These are phyloP conservation scores for Stenodema calcarata DNA, from an alignment of 2,888 invertebrate species.

Conservation along the genomic window DNA sequence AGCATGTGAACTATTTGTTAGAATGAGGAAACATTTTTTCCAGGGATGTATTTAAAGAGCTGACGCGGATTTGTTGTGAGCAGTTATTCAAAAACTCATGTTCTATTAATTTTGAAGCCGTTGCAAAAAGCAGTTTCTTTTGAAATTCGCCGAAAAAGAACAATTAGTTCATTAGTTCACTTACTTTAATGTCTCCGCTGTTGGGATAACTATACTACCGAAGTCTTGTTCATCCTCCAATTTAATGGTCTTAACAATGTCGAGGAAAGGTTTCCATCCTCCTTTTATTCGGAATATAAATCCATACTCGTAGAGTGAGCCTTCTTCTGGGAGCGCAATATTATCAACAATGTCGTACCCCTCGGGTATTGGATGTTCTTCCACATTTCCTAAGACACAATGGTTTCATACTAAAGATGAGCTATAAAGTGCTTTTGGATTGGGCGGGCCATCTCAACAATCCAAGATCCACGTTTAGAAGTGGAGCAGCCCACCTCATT, in stretches of 20 bases:
- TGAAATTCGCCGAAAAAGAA: too few species aligned
- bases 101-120: too few species aligned
- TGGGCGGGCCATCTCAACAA: too few species aligned
- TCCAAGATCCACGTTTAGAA: too few species aligned
- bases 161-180: not conserved
- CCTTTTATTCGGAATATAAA: slow-evolving; percentile 85
- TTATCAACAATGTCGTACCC: slow-evolving; percentile 62
- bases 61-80: too few species aligned
- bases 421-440: too few species aligned
- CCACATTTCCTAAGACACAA: not conserved
- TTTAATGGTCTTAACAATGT: slow-evolving; percentile 71
- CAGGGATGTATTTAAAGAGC: too few species aligned
- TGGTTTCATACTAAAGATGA: not conserved
- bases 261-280: slow-evolving; percentile 86
- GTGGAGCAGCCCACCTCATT: too few species aligned
- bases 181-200: slow-evolving; percentile 78
- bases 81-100: too few species aligned
- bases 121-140: too few species aligned
- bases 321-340: slow-evolving; percentile 77
- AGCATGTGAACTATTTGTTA: too few species aligned
- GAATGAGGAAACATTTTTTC: too few species aligned
- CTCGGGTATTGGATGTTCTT: slow-evolving; percentile 58
- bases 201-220: slow-evolving; percentile 77
- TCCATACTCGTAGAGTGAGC: slow-evolving; percentile 79
- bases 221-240: slow-evolving; percentile 62